phyloP scores from a whole-genome alignment of 2,888 invertebrate species.

The Phyto melanocephala region DNA sequence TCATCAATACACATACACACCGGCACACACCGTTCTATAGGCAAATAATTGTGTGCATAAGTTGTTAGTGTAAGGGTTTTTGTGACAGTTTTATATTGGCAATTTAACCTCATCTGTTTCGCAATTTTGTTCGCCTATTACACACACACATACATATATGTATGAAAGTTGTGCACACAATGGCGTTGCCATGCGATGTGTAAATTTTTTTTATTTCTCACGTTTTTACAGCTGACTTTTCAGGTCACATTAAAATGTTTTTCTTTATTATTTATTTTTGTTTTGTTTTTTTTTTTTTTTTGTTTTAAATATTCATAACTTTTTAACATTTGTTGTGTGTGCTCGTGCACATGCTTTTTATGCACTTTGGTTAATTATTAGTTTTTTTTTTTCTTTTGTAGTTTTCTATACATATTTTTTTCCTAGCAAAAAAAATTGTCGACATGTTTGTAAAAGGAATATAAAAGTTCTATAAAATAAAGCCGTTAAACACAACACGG shows the following conservation, averaged over 20 bases:
- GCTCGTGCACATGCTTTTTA: not conserved
- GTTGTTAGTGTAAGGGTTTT: no score
- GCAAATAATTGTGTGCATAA: not conserved
- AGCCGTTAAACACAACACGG: no score
- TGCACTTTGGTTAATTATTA: conserved; percentile 1
- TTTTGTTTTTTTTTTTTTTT: not conserved
- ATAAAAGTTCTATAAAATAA: no score
- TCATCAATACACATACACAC: not conserved
- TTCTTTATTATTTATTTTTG: not conserved
- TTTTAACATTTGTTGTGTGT: not conserved
- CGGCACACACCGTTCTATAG: not conserved
- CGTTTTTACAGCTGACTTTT: conserved; percentile 7
- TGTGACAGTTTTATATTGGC: conserved; percentile 9
- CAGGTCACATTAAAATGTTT: conserved; percentile 22
- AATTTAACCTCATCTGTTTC: not conserved
- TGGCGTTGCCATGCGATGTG: conserved; percentile 16
- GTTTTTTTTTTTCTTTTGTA: no score
- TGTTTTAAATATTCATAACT: not conserved
- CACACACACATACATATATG: not conserved
- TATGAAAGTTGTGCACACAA: not conserved
- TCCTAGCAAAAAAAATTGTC: no score
- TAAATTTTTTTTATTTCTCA: not conserved
- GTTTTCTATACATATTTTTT: no score
- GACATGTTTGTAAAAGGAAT: no score
- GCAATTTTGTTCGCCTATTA: not conserved